phyloP scores from a whole-genome alignment of 2,888 invertebrate genomes.

The Bedellia somnulentella region DNA sequence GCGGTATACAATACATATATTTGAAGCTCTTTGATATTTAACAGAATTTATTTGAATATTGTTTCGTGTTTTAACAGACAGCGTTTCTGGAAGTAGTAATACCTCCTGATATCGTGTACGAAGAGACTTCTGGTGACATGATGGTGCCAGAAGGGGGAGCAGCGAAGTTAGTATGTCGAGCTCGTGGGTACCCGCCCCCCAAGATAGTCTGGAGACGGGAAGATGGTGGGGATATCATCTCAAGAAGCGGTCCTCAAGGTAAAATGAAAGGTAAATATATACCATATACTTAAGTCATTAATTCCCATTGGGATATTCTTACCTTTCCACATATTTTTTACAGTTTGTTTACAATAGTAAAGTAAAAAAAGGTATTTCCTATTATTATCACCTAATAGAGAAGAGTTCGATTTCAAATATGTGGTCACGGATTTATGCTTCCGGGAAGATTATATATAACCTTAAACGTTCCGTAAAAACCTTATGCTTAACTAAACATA shows the following conservation, averaged over 20 bases:
- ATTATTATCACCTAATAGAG: too few species aligned
- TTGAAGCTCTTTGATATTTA: too few species aligned
- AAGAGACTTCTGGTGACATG: conserved; percentile 90
- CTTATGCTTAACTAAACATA: too few species aligned
- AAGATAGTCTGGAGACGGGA: conserved; percentile 85
- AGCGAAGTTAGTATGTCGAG: conserved; percentile 84
- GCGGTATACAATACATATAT: too few species aligned
- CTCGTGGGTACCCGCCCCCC: conserved; percentile 82
- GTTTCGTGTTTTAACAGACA: conserved; percentile 50
- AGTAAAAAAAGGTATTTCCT: too few species aligned
- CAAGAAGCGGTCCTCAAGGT: conserved; percentile 70
- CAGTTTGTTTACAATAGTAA: too few species aligned
- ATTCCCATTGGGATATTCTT: conserved; percentile 1
- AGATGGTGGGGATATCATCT: conserved; percentile 80
- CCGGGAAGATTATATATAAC: too few species aligned
- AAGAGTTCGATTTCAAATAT: too few species aligned
- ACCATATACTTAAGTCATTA: too few species aligned
- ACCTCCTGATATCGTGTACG: conserved; percentile 86
- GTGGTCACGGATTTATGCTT: too few species aligned
- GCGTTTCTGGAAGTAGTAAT: conserved; percentile 90
- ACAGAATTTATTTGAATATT: neutral
- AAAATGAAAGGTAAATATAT: conserved; percentile 69
- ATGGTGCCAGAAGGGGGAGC: conserved; percentile 94
- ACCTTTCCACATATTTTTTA: too few species aligned
- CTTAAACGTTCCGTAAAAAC: too few species aligned